A percentile compares a stretch with the other conserved stretches of the same genome.
These are phyloP conservation scores for Campodea augens DNA, from an alignment of 1,140 invertebrate species.

Conservation along the genomic window DNA sequence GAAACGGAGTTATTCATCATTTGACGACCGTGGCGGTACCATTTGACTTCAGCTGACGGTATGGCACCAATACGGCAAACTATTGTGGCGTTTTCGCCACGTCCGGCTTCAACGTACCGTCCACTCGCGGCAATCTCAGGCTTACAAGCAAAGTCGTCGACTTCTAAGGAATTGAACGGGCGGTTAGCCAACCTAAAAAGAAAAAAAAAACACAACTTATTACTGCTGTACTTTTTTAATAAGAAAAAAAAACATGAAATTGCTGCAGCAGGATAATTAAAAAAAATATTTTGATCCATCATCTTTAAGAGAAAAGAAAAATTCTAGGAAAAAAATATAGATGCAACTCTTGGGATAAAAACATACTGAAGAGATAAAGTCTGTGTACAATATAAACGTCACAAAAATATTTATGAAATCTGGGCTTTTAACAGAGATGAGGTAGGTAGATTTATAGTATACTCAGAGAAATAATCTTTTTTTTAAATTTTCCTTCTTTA, in stretches of 20 bases:
- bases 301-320: too few relatives aligned
- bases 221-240: not conserved
- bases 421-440: too few relatives aligned
- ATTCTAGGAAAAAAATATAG: too few relatives aligned
- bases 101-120: conserved; percentile 50
- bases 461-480: too few relatives aligned
- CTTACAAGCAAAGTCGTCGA: conserved; percentile 71
- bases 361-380: too few relatives aligned
- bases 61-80: conserved; percentile 56
- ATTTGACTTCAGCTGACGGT: conserved; percentile 59
- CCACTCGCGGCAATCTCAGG: conserved; percentile 57
- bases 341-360: too few relatives aligned
- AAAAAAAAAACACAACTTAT: not conserved
- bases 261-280: not conserved
- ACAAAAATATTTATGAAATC: too few relatives aligned
- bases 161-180: conserved; percentile 46
- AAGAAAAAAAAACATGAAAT: conserved; percentile 12
- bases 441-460: too few relatives aligned
- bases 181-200: conserved; percentile 13
- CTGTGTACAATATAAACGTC: too few relatives aligned
- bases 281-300: too few relatives aligned
- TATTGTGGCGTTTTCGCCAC: conserved; percentile 67
- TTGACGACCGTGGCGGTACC: conserved; percentile 67
- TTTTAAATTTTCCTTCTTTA: too few relatives aligned
- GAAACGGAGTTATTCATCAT: conserved; percentile 52